Base-by-base conservation (phyloP, 2,888 invertebrate species). In the Dascillus cervinus region DNA sequence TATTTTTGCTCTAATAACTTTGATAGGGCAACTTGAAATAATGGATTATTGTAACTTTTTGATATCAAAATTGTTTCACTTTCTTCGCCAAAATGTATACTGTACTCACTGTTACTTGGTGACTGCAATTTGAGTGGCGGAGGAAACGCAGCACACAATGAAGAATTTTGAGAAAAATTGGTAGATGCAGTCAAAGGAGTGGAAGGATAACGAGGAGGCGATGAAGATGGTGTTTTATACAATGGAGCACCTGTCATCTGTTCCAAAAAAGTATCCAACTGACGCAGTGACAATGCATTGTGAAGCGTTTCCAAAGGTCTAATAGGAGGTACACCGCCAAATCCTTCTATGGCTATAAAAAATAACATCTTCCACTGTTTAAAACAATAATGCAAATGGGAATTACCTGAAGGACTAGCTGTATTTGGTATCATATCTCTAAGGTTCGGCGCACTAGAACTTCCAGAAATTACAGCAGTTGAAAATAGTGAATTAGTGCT, bases 281-380 rank as follows among this genome's bases (percentile, higher is more conserved):
- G 92, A 22, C 84, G 79, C 56, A 95, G 71, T 27, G 94, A 95
- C 46, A 97, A 70, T 26, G 94, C 90, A 68, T 98, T 97, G 73
- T 98, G 97, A 38, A 98, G 71, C 3, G 97, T 98, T 71, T 98
- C 97, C 62, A 98, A 68, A 2, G 96, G 95, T 15, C 96, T 81
- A 50, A 98, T 90, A 1, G 94, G 87, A 13, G 97, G 97, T 44
- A 95, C 94, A 34, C 89, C 88, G 39, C 87, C 88, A 64, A 87
- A 87, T 15, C 87, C 88, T 66, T 86, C 86, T 59, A 86, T 73
- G 31, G 82, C 85, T 71, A 71, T 41, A 47, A 43, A 11, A 35
- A 26, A 20, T n/a, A n/a, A n/a, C n/a, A n/a, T n/a, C n/a, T n/a
- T n/a, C n/a, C n/a, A n/a, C n/a, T n/a, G n/a, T n/a, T n/a, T n/a